Evolutionary conservation across 2,113 vertebrate genomes (phyloP), one percentile per base, ranked within the genome.

Genomic region (Ancistrus triradiatus): DNA sequence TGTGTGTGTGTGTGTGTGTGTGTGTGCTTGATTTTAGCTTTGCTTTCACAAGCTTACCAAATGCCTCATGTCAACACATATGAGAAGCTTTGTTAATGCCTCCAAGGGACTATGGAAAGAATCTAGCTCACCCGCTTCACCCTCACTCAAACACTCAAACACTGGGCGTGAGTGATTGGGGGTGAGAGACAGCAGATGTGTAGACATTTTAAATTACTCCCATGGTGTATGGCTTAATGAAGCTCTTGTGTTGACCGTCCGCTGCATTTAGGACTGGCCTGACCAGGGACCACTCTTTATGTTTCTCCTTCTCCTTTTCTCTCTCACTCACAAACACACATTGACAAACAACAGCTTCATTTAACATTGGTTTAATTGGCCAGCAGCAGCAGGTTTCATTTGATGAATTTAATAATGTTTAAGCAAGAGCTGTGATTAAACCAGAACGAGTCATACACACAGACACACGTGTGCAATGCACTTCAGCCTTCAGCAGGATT

Each of bases 291-390:
- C 51, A 10, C 55, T 35, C 42, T 68, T 44, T 43, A 14, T 55
- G 21, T 60, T 19, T 48, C n/a, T 24, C 51, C 46, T 24, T 59
- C 43, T 50, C 40, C 25, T 15, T 14, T 53, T 61, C 52, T 40
- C 49, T 42, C 55, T 40, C 42, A 47, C 47, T 8, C 9, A 9
- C 42, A 22, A 13, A 22, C 21, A 22, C 28, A 3, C 21, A 5
- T 24, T n/a, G 91, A 92, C 90, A 89, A 91, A 93, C 89, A 87
- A 90, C 90, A 91, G 90, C 91, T 92, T 90, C 86, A 93, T 93
- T 91, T 93, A 90, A 92, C 90, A 89, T 93, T 91, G 68, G 67
- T 90, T 91, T 91, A 59, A 66, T 63, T 84, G 87, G 89, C 80
- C 85, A 86, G 15, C 83, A 83, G 88, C 88, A 90, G 90, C 90